phyloP scores from a whole-genome alignment of 2,797 vertebrate species.

The Diceros bicornis region DNA sequence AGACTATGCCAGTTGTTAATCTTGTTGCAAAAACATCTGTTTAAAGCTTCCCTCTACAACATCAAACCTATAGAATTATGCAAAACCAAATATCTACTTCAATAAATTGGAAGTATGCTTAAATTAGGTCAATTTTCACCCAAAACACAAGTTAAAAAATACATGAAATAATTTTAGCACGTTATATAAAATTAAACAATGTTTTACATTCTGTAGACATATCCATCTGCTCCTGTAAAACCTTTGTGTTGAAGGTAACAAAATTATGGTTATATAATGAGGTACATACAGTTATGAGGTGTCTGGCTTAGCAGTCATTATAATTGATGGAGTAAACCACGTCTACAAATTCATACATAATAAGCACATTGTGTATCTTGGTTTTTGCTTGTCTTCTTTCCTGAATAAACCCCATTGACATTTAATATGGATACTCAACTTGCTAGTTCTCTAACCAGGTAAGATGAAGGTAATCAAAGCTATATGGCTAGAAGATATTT shows the following conservation, averaged over 20 bases:
- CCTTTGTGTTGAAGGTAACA: slow-evolving; percentile 5
- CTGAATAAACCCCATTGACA: neutral
- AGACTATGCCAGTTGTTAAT: neutral
- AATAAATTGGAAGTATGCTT: slow-evolving; percentile 7
- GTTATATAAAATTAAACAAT: neutral
- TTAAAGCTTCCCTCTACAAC: slow-evolving; percentile 42
- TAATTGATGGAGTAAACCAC: neutral
- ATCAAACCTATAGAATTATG: slow-evolving; percentile 38
- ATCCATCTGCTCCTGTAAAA: neutral
- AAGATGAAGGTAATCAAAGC: neutral
- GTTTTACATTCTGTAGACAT: neutral
- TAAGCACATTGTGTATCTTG: neutral
- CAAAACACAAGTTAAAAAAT: slow-evolving; percentile 44
- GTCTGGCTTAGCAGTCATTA: neutral
- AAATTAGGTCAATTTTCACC: slow-evolving; percentile 2
- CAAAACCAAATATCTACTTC: slow-evolving; percentile 38
- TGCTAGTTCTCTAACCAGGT: neutral
- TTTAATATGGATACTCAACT: neutral
- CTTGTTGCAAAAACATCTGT: neutral
- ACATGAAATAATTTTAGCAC: slow-evolving; percentile 36
- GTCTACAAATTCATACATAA: neutral
- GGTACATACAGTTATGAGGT: neutral
- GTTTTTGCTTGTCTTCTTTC: neutral
- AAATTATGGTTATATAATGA: neutral
- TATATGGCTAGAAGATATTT: slow-evolving; percentile 3